phyloP scores from a whole-genome alignment of 2,113 vertebrate species.

The Rhinoptilus africanus region DNA sequence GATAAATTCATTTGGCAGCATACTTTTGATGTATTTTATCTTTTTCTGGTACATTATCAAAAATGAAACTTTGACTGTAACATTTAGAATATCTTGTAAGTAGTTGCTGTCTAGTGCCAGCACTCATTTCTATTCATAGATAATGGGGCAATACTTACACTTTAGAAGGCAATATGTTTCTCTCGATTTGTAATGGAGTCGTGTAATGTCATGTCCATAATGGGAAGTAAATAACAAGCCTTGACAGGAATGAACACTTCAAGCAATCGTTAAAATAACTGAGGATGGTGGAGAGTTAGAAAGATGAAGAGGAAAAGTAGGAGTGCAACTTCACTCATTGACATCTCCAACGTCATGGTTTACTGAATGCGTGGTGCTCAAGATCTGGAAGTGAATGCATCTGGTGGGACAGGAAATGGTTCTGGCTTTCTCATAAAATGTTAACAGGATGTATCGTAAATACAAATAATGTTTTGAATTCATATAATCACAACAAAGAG shows the following conservation, averaged over 20 bases:
- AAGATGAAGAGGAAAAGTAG: conserved; percentile 13
- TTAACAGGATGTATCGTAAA: not conserved
- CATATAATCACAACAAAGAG: not conserved
- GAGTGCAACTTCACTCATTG: not conserved
- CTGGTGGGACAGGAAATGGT: not conserved
- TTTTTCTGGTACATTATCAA: conserved; percentile 60
- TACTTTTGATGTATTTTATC: conserved; percentile 68
- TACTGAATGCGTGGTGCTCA: not conserved
- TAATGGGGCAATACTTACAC: conserved; percentile 22
- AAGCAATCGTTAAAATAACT: conserved; percentile 63
- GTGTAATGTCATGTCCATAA: conserved; percentile 48
- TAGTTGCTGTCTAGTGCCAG: conserved; percentile 50
- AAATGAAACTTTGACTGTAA: conserved; percentile 57
- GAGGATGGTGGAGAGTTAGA: conserved; percentile 28
- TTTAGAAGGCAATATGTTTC: conserved; percentile 56
- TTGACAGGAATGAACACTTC: conserved; percentile 55
- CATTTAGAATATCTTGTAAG: conserved; percentile 52
- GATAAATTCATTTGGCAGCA: conserved; percentile 55
- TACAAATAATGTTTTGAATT: not conserved
- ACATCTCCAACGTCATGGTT: not conserved
- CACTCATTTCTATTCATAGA: conserved; percentile 57
- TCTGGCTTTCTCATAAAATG: not conserved
- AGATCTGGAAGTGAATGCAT: not conserved
- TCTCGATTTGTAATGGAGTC: conserved; percentile 33
- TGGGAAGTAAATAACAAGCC: conserved; percentile 59